A percentile compares a stretch with the other conserved stretches of the same genome.
These are phyloP conservation scores for Cuculus canorus DNA, from an alignment of 2,797 vertebrate species.

Conservation along the genomic window DNA sequence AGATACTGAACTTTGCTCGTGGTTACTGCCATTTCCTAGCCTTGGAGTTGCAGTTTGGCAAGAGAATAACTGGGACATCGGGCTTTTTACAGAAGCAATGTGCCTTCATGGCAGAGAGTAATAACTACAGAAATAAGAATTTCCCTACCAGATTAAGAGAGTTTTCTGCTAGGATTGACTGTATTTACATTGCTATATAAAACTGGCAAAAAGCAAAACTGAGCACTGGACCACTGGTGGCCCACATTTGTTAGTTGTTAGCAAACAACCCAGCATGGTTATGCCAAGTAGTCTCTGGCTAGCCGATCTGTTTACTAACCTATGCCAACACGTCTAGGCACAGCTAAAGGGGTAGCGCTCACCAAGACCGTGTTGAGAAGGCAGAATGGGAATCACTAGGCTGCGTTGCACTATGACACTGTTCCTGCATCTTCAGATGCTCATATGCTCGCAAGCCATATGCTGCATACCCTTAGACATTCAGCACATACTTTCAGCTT, in stretches of 20 bases:
- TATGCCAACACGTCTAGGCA: background rate
- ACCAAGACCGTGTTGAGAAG: background rate
- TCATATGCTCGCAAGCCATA: fast-evolving
- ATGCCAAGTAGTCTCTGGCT: background rate
- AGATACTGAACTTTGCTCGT: slow-evolving; percentile 4
- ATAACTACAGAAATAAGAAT: background rate
- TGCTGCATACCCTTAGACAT: background rate
- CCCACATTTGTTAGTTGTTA: background rate
- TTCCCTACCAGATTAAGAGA: background rate
- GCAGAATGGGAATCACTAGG: background rate
- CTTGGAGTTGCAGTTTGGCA: background rate
- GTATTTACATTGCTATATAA: background rate
- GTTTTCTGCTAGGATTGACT: background rate
- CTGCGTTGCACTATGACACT: background rate
- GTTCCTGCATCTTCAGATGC: background rate
- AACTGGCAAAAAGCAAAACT: background rate
- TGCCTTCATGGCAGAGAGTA: background rate
- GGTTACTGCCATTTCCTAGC: slow-evolving; percentile 20
- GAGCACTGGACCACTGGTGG: background rate
- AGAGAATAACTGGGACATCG: background rate
- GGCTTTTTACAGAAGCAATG: background rate
- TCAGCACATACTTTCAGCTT: fast-evolving
- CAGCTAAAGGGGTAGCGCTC: background rate
- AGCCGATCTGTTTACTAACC: background rate
- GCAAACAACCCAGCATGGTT: background rate